A percentile compares a stretch with the other conserved stretches of the same genome.
phyloP scores from a whole-genome alignment of 1,140 invertebrate genomes.

The Zaprionus nigranus region DNA sequence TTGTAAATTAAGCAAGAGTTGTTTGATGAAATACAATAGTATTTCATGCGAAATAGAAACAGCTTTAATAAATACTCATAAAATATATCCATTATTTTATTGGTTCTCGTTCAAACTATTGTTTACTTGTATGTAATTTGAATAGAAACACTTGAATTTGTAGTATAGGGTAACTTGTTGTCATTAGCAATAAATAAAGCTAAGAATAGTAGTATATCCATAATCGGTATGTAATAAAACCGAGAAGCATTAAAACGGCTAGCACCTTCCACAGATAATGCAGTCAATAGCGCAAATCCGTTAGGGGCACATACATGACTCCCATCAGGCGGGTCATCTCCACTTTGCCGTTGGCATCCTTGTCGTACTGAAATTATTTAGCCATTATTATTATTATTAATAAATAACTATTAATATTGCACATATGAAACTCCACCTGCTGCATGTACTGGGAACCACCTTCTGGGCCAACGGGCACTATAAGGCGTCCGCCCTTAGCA shows the following conservation, averaged over 20 bases:
- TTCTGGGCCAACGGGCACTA: conserved; percentile 95
- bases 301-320: conserved; percentile 98
- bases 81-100: conserved; percentile 6
- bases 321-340: conserved; percentile 94
- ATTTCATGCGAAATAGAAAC: not conserved
- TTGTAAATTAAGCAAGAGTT: no score
- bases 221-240: conserved; percentile 40
- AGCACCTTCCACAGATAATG: conserved; percentile 22
- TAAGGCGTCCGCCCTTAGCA: conserved; percentile 93
- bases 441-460: conserved; percentile 93
- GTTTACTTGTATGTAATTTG: conserved; percentile 31
- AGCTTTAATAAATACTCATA: not conserved
- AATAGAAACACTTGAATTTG: conserved; percentile 29
- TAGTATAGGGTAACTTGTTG: not conserved
- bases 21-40: not conserved
- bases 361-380: conserved; percentile 90
- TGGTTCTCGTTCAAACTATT: not conserved
- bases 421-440: conserved; percentile 85
- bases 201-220: conserved; percentile 51
- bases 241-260: conserved; percentile 46
- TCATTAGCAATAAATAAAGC: conserved; percentile 10
- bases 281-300: conserved; percentile 87
- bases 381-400: not conserved
- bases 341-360: conserved; percentile 91
- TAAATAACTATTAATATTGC: not conserved